These are phyloP conservation scores for Campylorhamphus procurvoides DNA, from an alignment of 2,113 vertebrate genomes.

Conservation along the genomic window DNA sequence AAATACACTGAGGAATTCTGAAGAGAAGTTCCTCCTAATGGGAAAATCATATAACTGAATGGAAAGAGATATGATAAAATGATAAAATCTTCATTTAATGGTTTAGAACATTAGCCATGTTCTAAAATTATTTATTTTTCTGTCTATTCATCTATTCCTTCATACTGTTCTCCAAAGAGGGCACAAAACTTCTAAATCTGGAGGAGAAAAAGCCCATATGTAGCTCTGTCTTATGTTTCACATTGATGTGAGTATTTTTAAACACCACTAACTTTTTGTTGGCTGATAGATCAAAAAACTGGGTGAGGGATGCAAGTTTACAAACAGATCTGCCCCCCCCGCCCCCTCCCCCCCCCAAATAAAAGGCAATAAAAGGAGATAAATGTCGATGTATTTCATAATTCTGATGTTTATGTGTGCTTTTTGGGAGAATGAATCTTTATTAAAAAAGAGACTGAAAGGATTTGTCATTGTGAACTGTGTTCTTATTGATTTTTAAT, in stretches of 20 bases:
- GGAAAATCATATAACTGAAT: not conserved
- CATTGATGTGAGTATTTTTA: not conserved
- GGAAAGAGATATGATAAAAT: not conserved
- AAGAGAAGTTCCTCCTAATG: not conserved
- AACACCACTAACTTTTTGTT: not conserved
- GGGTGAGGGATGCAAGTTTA: not conserved
- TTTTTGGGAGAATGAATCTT: not conserved
- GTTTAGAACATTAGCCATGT: not conserved
- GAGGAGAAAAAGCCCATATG: not conserved
- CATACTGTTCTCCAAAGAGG: not conserved
- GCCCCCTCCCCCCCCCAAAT: not conserved
- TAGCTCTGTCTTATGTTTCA: not conserved
- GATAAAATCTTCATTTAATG: not conserved
- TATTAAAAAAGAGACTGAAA: not conserved
- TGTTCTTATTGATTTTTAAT: not conserved
- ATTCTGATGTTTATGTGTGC: not conserved
- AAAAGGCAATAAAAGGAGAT: not conserved
- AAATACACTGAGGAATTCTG: not conserved
- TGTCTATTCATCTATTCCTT: not conserved
- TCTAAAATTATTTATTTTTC: conserved; percentile 4
- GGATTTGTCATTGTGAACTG: not conserved
- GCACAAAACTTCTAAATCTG: not conserved
- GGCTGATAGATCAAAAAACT: not conserved
- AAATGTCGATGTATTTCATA: not conserved
- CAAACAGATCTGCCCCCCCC: not conserved